Evolutionary conservation across 37 sponge, comb jelly and placozoan genomes (phyloP).

Genomic region (Spongilla lacustris): DNA sequence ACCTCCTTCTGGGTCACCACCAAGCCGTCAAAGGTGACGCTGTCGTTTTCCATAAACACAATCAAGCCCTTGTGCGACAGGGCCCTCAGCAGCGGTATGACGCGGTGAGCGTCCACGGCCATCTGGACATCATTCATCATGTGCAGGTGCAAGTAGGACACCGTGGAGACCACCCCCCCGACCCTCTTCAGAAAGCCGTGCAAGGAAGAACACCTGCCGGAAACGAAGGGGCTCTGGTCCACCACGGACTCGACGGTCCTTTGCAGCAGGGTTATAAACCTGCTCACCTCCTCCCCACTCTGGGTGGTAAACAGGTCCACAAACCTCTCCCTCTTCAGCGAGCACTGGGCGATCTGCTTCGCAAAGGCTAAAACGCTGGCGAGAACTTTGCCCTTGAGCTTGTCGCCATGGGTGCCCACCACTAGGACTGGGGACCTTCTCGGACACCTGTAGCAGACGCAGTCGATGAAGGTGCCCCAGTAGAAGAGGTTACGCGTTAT

Average conservation of each 20-base stretch:
- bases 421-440: background rate
- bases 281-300: background rate
- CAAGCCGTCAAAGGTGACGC: background rate
- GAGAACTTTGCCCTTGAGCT: background rate
- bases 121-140: background rate
- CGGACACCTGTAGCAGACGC: background rate
- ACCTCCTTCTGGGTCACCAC: background rate
- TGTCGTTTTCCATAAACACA: background rate
- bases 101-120: background rate
- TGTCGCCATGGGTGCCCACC: background rate
- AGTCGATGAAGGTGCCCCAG: background rate
- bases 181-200: background rate
- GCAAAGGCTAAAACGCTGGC: background rate
- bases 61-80: background rate
- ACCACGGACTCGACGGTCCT: background rate
- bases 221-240: background rate
- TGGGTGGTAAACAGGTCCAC: background rate
- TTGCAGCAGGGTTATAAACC: background rate
- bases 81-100: background rate
- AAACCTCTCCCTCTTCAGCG: background rate
- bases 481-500: background rate
- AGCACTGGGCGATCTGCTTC: background rate
- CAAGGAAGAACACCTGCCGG: background rate
- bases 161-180: background rate
- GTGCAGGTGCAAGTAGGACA: background rate